Evolutionary conservation across 2,113 vertebrate species (phyloP), one percentile per base, ranked within the genome.

Genomic region (Atractosteus spatula): DNA sequence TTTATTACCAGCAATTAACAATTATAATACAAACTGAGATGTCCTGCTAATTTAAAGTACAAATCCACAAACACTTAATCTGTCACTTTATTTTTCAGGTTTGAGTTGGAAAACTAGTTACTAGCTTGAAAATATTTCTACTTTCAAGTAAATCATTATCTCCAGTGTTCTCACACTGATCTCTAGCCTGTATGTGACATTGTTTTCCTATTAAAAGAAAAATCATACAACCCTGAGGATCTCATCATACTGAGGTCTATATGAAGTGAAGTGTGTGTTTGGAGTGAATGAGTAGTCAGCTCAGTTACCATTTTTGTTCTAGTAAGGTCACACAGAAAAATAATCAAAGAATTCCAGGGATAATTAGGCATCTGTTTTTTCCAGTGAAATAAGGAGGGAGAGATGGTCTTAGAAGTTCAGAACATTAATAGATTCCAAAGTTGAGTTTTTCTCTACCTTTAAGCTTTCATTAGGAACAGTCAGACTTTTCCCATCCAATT

Each of bases 291-390:
- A 42, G 54, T 56, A 69, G 17, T 29, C 51, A n/a, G 16, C 44
- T 66, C 17, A 29, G 29, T 29, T 29, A 29, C 2, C 29, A 29
- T 8, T 8, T 55, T 55, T 29, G 8, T 41, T 69, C 29, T 55
- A 55, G 47, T 12, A 41, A 55, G 12, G 57, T 70, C 55, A 68
- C n/a, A 59, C 10, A 56, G 66, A 54, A 6, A 29, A 55, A 56
- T 14, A 43, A 68, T 55, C 66, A 68, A 69, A 70, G n/a, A 66
- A 45, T 47, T 42, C 44, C 42, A 8, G 12, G 62, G 13, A 16
- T 65, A 3, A 61, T 14, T 61, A 63, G 17, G 41, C 62, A 65
- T 8, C 3, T 29, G 62, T 10, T n/a, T 63, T 63, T 41, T 41
- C 17, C 62, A 42, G 11, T 42, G 44, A 41, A 41, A 63, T 8